These are phyloP conservation scores for Maccullochella peelii DNA, from an alignment of 2,113 vertebrate genomes.

Conservation along the genomic window DNA sequence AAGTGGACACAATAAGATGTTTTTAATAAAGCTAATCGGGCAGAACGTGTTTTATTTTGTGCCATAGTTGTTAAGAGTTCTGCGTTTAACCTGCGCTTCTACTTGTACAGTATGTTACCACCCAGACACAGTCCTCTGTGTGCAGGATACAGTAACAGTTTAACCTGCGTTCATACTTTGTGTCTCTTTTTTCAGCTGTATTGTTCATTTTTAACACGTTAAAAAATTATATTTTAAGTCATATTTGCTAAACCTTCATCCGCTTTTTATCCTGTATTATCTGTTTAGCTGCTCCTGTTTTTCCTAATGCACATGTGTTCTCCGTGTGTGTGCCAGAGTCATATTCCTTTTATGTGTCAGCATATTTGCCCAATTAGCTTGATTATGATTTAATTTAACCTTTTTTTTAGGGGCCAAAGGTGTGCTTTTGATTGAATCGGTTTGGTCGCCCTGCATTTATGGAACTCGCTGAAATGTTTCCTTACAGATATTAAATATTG, in stretches of 20 bases:
- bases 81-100: neutral
- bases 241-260: neutral
- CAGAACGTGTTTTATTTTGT: neutral
- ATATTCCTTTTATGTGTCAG: neutral
- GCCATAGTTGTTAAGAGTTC: neutral
- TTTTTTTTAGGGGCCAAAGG: neutral
- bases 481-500: neutral
- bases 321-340: neutral
- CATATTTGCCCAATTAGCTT: neutral
- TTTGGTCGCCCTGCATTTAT: neutral
- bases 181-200: neutral
- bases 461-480: neutral
- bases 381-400: neutral
- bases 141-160: neutral
- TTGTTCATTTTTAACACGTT: neutral
- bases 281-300: too few species aligned
- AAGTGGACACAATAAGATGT: conserved; percentile 12
- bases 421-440: neutral
- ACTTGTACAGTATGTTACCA: neutral
- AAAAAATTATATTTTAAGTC: neutral
- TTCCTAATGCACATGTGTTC: neutral
- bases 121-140: neutral
- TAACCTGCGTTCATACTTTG: neutral
- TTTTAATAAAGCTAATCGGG: conserved; percentile 36
- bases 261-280: too few species aligned